phyloP scores from a whole-genome alignment of 1,140 invertebrate genomes.

The Trissolcus basalis region DNA sequence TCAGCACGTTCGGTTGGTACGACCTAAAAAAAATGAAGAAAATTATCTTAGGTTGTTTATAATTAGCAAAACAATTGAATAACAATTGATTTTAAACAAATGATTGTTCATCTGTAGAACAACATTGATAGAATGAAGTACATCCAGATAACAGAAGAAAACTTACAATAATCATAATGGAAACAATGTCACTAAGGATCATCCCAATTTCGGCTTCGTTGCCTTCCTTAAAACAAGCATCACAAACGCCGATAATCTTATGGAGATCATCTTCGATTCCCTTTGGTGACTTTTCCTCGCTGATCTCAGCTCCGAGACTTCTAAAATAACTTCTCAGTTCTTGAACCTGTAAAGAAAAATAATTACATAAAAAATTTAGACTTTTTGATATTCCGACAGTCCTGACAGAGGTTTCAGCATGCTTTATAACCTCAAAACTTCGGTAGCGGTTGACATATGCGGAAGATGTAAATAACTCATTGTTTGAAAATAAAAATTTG shows the following conservation, averaged over 20 bases:
- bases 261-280: conserved; percentile 95
- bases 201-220: conserved; percentile 88
- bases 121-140: conserved; percentile 11
- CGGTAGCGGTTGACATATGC: background rate
- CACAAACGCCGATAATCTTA: conserved; percentile 95
- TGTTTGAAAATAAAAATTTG: background rate
- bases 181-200: conserved; percentile 93
- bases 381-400: background rate
- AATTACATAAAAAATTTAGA: conserved; percentile 10
- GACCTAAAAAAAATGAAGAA: conserved; percentile 84
- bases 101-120: conserved; percentile 8
- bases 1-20: conserved; percentile 88
- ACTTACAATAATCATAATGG: conserved; percentile 90
- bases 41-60: too few relatives aligned
- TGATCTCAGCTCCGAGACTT: conserved; percentile 92
- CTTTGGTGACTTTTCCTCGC: conserved; percentile 91
- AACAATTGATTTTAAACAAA: background rate
- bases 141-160: too few relatives aligned
- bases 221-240: conserved; percentile 91
- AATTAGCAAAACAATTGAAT: conserved; percentile 36
- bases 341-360: conserved; percentile 81
- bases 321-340: conserved; percentile 93
- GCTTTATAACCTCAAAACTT: conserved; percentile 19
- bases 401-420: conserved; percentile 2
- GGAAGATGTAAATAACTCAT: background rate